Percentiles rank a stretch among this genome's conserved stretches.
These are phyloP conservation scores for Crotalus viridis DNA, from an alignment of 2,113 vertebrate genomes.

Conservation along the genomic window DNA sequence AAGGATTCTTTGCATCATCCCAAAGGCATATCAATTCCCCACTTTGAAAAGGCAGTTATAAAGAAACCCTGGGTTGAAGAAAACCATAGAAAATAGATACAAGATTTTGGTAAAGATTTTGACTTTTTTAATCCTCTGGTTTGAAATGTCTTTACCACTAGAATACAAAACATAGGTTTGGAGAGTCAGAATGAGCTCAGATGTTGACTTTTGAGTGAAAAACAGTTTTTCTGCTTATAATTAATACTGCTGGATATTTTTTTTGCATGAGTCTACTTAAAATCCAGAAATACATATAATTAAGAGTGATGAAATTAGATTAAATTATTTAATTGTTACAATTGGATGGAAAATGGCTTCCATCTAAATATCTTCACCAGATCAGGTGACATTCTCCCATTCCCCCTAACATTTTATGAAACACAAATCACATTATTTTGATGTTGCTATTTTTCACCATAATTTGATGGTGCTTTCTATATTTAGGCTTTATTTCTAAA, in stretches of 20 bases:
- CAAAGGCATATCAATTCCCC: background rate
- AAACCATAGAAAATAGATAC: background rate
- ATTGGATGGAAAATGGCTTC: background rate
- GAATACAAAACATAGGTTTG: background rate
- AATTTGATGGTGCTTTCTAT: conserved; percentile 27
- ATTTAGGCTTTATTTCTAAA: conserved; percentile 16
- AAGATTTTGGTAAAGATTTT: background rate
- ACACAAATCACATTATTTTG: background rate
- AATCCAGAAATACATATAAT: background rate
- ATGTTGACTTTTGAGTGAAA: background rate
- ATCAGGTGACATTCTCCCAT: background rate
- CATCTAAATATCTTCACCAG: background rate
- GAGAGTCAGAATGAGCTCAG: background rate
- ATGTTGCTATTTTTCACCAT: conserved; percentile 7
- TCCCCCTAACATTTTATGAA: background rate
- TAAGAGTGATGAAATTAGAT: background rate
- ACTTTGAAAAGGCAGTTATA: background rate
- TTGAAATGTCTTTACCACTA: background rate
- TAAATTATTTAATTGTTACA: background rate
- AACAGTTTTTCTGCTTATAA: background rate
- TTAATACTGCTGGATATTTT: background rate
- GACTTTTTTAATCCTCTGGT: background rate
- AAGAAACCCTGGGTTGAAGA: background rate
- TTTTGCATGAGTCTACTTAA: background rate
- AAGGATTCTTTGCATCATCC: background rate